A percentile compares a stretch with the other conserved stretches of the same genome.
These are phyloP conservation scores for Aphrophora alni DNA, from an alignment of 2,888 invertebrate species.

Conservation along the genomic window DNA sequence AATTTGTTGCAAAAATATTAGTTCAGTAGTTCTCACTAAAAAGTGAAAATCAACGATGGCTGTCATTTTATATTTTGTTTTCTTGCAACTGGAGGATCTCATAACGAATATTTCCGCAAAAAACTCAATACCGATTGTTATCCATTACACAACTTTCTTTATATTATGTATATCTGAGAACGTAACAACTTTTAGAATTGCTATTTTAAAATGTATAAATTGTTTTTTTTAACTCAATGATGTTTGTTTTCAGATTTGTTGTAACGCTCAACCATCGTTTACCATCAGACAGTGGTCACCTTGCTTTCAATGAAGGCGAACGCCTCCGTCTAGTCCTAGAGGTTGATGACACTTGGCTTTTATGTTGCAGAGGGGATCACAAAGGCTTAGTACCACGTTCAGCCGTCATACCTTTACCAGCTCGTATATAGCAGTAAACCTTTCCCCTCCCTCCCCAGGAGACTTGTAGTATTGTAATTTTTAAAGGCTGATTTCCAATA, in stretches of 20 bases:
- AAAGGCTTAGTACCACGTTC: conserved; percentile 78
- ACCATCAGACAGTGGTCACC: conserved; percentile 78
- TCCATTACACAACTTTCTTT: no score
- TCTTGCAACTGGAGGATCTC: no score
- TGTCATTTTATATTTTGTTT: no score
- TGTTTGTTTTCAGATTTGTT: conserved; percentile 65
- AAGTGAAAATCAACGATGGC: no score
- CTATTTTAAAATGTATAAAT: no score
- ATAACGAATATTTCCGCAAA: no score
- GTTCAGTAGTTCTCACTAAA: no score
- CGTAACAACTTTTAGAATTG: no score
- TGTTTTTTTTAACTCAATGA: not conserved
- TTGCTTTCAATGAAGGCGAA: conserved; percentile 80
- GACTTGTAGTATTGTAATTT: conserved; percentile 1
- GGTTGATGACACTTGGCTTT: conserved; percentile 76
- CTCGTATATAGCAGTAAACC: conserved; percentile 24
- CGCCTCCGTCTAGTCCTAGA: conserved; percentile 74
- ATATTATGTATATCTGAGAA: no score
- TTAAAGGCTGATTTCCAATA: not conserved
- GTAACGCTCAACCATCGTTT: conserved; percentile 75
- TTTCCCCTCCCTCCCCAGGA: not conserved
- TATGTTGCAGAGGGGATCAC: conserved; percentile 77
- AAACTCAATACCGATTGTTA: no score
- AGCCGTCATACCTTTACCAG: conserved; percentile 60
- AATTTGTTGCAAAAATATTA: no score